These are phyloP conservation scores for Cyaniris semiargus DNA, from an alignment of 2,888 invertebrate species.

Conservation along the genomic window DNA sequence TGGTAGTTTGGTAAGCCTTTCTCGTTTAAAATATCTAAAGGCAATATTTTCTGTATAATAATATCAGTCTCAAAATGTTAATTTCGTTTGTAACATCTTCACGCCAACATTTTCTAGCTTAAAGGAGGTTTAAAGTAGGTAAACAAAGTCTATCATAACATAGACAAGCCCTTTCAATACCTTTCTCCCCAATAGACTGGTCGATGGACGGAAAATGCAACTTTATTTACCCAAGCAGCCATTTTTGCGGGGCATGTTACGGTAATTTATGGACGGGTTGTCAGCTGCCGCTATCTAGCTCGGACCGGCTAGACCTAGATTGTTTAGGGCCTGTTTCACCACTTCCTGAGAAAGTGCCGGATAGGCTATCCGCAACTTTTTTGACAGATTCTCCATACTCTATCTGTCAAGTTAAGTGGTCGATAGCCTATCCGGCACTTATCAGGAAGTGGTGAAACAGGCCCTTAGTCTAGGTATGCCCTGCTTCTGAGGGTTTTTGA, in stretches of 20 bases:
- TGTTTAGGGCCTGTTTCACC: too few species aligned
- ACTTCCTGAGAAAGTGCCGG: too few species aligned
- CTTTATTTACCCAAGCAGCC: not conserved
- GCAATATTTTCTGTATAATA: too few species aligned
- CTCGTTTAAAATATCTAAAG: too few species aligned
- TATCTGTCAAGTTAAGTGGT: too few species aligned
- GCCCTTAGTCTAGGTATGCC: not conserved
- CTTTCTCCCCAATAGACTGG: not conserved
- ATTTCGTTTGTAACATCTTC: not conserved
- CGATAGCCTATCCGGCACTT: too few species aligned
- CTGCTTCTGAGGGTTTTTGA: too few species aligned
- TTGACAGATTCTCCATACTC: too few species aligned
- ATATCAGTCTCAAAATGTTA: not conserved
- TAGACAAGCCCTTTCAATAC: not conserved
- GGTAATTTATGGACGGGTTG: constrained; percentile 2
- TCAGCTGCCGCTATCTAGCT: not conserved
- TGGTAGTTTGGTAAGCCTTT: too few species aligned
- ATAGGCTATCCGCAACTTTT: too few species aligned
- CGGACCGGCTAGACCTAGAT: not conserved
- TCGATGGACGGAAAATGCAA: constrained; percentile 12
- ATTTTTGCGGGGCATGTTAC: not conserved
- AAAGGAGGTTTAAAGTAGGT: too few species aligned
- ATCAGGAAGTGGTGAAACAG: too few species aligned
- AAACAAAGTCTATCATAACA: not conserved
- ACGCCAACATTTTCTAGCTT: not conserved